Evolutionary conservation across 2,888 invertebrate species (phyloP).

Genomic region (Geotrupes spiniger): DNA sequence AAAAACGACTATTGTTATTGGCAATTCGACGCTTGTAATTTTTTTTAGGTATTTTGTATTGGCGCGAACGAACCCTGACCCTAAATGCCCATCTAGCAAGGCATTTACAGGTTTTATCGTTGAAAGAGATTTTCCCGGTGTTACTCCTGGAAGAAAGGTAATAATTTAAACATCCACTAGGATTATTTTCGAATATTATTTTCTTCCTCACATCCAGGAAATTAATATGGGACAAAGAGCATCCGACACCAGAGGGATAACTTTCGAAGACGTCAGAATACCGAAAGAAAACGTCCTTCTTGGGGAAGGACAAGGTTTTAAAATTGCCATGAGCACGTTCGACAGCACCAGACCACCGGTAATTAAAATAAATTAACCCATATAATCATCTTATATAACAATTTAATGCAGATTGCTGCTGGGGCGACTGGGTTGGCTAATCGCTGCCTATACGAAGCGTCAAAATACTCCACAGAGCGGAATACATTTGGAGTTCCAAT

Average conservation of each 20-base stretch:
- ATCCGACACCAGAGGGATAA: too few relatives aligned
- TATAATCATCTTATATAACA: too few relatives aligned
- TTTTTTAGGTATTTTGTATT: constrained; percentile 78
- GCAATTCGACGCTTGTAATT: too few relatives aligned
- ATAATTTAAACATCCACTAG: too few relatives aligned
- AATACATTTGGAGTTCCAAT: constrained; percentile 89
- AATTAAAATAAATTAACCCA: too few relatives aligned
- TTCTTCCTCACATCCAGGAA: constrained; percentile 58
- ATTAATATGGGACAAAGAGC: constrained; percentile 96
- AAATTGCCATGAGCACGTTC: constrained; percentile 96
- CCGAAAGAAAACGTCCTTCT: constrained; percentile 91
- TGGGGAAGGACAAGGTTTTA: constrained; percentile 91
- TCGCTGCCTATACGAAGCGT: constrained; percentile 87
- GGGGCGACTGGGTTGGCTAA: constrained; percentile 88
- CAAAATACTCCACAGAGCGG: constrained; percentile 86
- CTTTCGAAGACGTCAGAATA: constrained; percentile 93
- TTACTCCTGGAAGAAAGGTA: constrained; percentile 88
- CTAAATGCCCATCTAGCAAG: constrained; percentile 84
- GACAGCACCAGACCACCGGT: constrained; percentile 92
- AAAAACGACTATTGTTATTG: background rate
- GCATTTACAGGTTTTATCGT: constrained; percentile 98
- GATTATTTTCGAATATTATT: too few relatives aligned
- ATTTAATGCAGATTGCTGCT: constrained; percentile 79
- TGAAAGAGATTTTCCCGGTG: constrained; percentile 83
- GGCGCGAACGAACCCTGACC: constrained; percentile 89